Evolutionary conservation across 2,113 vertebrate genomes (phyloP).

Genomic region (Heterotis niloticus): DNA sequence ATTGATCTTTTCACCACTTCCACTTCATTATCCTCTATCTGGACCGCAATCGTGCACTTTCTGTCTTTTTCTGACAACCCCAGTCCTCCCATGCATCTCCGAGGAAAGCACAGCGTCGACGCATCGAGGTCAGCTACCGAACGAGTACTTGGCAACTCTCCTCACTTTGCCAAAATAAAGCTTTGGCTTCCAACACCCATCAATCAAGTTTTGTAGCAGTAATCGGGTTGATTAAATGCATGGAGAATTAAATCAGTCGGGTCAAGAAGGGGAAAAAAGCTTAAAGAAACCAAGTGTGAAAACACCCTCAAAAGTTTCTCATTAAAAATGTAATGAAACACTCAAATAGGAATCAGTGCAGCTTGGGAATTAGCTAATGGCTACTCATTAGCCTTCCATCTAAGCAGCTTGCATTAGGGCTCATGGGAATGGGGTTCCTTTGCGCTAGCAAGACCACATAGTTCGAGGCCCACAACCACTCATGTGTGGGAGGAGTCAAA

Average conservation of each 20-base stretch:
- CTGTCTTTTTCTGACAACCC: not conserved
- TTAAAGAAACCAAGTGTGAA: conserved; percentile 23
- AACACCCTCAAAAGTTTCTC: conserved; percentile 9
- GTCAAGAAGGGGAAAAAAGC: not conserved
- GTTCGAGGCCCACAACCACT: not conserved
- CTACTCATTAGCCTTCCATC: not conserved
- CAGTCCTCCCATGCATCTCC: not conserved
- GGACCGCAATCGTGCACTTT: not conserved
- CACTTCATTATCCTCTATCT: not conserved
- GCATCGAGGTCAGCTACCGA: not conserved
- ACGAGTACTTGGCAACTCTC: not conserved
- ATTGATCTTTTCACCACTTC: not conserved
- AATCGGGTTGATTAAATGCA: conserved; percentile 13
- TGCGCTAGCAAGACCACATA: too few species aligned
- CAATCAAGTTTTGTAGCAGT: not conserved
- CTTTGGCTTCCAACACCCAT: not conserved
- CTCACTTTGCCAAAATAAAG: not conserved
- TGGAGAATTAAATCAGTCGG: conserved; percentile 16
- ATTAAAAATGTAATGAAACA: conserved; percentile 22
- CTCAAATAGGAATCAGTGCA: conserved; percentile 3
- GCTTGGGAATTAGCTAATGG: conserved; percentile 9
- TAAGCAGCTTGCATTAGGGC: conserved; percentile 2
- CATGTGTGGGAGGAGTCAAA: not conserved
- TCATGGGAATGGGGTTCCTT: not conserved
- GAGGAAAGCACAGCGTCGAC: not conserved